These are phyloP conservation scores for Notarius lentiginosus DNA, from an alignment of 2,113 vertebrate species.

Conservation along the genomic window DNA sequence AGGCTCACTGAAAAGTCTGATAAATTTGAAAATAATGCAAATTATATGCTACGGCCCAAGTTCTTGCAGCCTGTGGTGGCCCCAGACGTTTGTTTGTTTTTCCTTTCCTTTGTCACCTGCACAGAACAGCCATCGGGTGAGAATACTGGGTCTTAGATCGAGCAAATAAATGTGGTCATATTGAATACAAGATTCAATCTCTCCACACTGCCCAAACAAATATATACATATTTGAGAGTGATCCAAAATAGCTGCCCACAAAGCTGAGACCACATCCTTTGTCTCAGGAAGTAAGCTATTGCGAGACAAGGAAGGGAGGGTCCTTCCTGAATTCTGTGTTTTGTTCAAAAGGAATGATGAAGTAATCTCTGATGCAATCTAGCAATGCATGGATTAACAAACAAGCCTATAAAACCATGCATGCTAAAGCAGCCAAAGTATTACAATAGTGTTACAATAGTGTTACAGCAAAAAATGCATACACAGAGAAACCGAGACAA, in stretches of 20 bases:
- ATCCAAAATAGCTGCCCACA: constrained; percentile 32
- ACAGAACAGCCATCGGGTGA: neutral
- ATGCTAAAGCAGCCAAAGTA: neutral
- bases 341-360: constrained; percentile 43
- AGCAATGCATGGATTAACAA: constrained; percentile 14
- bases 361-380: constrained; percentile 45
- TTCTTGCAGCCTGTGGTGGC: neutral
- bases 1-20: neutral
- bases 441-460: neutral
- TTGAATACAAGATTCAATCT: neutral
- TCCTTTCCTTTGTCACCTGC: neutral
- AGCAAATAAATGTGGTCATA: neutral
- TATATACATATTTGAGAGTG: neutral
- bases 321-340: constrained; percentile 61
- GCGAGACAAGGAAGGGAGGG: constrained; percentile 66
- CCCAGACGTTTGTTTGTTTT: neutral
- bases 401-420: neutral
- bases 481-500: neutral
- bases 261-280: constrained; percentile 9
- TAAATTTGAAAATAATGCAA: neutral
- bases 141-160: neutral
- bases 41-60: neutral
- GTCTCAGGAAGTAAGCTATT: constrained; percentile 55
- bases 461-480: neutral
- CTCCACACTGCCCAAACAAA: neutral